Conservation (phyloP, 2,113 vertebrate genomes). For the Anseranas semipalmata region DNA sequence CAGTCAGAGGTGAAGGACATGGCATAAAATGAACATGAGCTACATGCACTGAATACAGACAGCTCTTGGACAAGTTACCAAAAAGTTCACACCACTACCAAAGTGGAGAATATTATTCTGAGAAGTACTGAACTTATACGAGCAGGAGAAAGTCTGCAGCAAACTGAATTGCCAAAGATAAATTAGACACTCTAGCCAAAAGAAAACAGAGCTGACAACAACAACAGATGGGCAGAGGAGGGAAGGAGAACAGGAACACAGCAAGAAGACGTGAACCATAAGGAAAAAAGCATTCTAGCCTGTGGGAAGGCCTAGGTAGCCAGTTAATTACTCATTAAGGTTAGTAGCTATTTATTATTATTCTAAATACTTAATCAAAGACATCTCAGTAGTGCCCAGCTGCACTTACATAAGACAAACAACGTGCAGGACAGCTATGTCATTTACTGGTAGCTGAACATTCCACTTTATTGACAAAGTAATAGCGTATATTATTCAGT, state of each 20-base stretch:
- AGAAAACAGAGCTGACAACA: slow-evolving; percentile 66
- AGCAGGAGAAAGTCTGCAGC: slow-evolving; percentile 43
- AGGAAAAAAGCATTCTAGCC: slow-evolving; percentile 64
- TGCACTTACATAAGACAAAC: neutral
- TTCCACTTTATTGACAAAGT: neutral
- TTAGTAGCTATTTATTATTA: slow-evolving; percentile 46
- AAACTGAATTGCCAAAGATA: slow-evolving; percentile 56
- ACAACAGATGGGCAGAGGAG: slow-evolving; percentile 74
- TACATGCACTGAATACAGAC: neutral
- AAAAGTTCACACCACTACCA: neutral
- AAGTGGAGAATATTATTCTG: neutral
- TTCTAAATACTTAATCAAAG: neutral
- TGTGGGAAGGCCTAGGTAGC: slow-evolving; percentile 49
- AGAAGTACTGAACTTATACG: neutral
- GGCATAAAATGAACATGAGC: neutral
- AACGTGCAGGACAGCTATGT: neutral
- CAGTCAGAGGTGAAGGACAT: neutral
- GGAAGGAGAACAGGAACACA: slow-evolving; percentile 56
- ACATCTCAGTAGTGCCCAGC: neutral
- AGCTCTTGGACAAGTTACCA: neutral
- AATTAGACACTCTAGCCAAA: slow-evolving; percentile 60
- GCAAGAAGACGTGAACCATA: slow-evolving; percentile 60
- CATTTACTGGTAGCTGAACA: neutral
- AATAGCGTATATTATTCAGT: neutral
- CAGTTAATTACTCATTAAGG: slow-evolving; percentile 62